Conservation (phyloP, 2,113 vertebrate genomes). For the Orcinus orca region DNA sequence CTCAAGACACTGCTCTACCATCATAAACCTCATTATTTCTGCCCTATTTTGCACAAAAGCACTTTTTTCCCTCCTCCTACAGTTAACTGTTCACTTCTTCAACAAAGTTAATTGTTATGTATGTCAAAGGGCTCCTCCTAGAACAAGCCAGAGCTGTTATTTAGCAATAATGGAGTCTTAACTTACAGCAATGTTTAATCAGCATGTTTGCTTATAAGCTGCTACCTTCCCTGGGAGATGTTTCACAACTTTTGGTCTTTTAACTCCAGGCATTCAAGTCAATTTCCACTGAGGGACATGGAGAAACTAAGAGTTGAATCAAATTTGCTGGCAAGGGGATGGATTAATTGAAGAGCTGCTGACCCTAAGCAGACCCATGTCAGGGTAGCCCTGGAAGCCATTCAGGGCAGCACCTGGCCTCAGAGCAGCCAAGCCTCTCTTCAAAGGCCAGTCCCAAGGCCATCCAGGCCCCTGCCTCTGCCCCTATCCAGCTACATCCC, state of each 20-base stretch:
- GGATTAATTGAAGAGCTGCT: not conserved
- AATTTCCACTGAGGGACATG: not conserved
- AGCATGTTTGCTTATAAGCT: not conserved
- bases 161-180: not conserved
- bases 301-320: not conserved
- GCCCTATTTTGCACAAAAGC: not conserved
- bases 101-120: conserved; percentile 22
- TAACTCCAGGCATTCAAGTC: not conserved
- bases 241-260: conserved; percentile 23
- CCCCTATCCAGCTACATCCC: not conserved
- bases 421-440: not conserved
- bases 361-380: not conserved
- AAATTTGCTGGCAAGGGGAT: not conserved
- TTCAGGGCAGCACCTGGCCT: not conserved
- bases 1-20: not conserved
- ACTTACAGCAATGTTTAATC: not conserved
- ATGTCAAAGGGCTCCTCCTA: not conserved
- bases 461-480: not conserved
- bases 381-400: not conserved
- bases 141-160: not conserved
- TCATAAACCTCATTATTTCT: not conserved
- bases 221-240: not conserved
- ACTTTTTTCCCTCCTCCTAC: not conserved
- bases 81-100: not conserved
- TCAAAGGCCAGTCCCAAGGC: not conserved